Base-by-base conservation (phyloP, 2,113 vertebrate genomes). In the Loxodonta africana region DNA sequence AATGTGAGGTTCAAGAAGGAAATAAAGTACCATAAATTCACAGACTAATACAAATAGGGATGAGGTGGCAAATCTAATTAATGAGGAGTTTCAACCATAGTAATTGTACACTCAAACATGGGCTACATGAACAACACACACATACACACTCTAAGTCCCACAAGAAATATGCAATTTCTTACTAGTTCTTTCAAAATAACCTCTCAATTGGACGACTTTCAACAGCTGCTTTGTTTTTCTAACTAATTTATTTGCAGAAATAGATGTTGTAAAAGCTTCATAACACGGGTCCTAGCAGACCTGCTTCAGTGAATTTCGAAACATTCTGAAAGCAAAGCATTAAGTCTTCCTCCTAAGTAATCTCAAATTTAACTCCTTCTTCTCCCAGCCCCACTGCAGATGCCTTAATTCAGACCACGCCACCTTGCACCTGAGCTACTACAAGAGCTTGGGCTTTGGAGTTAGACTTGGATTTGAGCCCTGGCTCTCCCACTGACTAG, bases 101-200 rank as follows among this genome's bases (percentile, higher is more conserved):
- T 37, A 37, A 37, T 37, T 85, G 26, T 17, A 67, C 1, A 84
- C 5, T 48, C 26, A 67, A 85, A 67, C 44, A 71, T 5, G 73
- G 28, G 6, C 15, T 48, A 63, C 30, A 92, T 57, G 53, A 57
- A 57, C 10, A 57, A 57, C 26, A 63, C 41, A 37, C 33, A 60
- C 14, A 41, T 2, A 78, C 44, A 51, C 44, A 73, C 26, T 21
- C 51, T 23, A 8, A 83, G 77, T 69, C 51, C 94, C 37, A 91
- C 6, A 53, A 91, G 46, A 97, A 63, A 91, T 80, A 88, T 46
- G 44, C 10, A 51, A 71, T 76, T 87, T 96, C 25, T 93, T 71
- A 73, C 53, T 62, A 57, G 57, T 90, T 33, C 25, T 96, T 95
- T 90, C 21, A 84, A 92, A 97, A 83, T 76, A 71, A 82, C 20